Percentiles rank a stretch among this genome's conserved stretches.
phyloP scores from a whole-genome alignment of 1,140 invertebrate genomes.

The Aleiodes sp. region DNA sequence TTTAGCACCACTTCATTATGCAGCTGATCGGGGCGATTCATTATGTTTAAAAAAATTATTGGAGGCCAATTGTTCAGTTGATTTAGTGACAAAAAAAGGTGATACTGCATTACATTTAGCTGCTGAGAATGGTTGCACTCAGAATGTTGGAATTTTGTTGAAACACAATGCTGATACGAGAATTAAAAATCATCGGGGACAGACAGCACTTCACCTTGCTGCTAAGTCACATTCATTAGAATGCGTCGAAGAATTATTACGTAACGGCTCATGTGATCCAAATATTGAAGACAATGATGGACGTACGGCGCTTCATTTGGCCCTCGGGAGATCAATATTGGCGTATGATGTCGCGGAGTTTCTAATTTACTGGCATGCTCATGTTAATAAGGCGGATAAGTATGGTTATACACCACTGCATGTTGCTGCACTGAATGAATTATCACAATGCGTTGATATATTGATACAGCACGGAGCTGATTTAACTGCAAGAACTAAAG shows the following conservation, averaged over 20 bases:
- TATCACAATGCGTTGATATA: conserved; percentile 84
- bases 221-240: conserved; percentile 79
- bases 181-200: conserved; percentile 77
- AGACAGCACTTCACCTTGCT: conserved; percentile 81
- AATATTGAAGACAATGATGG: conserved; percentile 81
- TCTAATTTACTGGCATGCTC: conserved; percentile 79
- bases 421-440: conserved; percentile 83
- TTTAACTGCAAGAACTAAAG: conserved; percentile 83
- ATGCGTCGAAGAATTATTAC: conserved; percentile 77
- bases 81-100: conserved; percentile 71
- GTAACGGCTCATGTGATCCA: conserved; percentile 76
- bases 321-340: conserved; percentile 78
- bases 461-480: conserved; percentile 85
- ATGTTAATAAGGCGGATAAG: conserved; percentile 86
- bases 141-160: conserved; percentile 77
- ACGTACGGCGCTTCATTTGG: conserved; percentile 79
- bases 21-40: conserved; percentile 77
- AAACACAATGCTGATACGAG: conserved; percentile 77
- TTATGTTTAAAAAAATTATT: conserved; percentile 76
- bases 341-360: conserved; percentile 81
- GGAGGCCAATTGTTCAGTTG: conserved; percentile 70
- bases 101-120: conserved; percentile 82
- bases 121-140: conserved; percentile 79
- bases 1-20: conserved; percentile 79
- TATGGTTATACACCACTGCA: conserved; percentile 91